Base-by-base conservation (phyloP, 2,888 invertebrate species). In the Rhagonycha fulva region DNA sequence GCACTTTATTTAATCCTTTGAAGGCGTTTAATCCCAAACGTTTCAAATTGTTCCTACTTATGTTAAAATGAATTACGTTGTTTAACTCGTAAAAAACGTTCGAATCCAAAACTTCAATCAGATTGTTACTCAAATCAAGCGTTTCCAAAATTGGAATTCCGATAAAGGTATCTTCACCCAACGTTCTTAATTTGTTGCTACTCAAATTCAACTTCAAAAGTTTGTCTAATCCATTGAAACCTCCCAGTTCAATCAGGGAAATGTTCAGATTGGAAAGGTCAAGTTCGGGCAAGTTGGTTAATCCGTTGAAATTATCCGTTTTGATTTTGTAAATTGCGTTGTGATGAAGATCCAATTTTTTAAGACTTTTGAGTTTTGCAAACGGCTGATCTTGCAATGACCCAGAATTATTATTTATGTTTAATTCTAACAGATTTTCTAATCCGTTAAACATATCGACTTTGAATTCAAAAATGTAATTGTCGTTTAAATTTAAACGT, bases 11-110 rank as follows among this genome's bases (percentile, higher is more conserved):
- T 66, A 87, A 81, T 9, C 87, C 87, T 19, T 86, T 81, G 19
- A 87, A 84, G 24, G 86, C 86, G 70, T 87, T 86, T 9, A 83
- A 84, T 77, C 86, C 83, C 19, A 89, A 79, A 1, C 71, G 77
- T 14, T 80, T 80, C 12, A 89, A 83, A 12, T n/a, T 32, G n/a
- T 68, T 68, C 7, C 9, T 26, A 12, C 14, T 68, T 9, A 68
- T 19, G 9, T 68, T 26, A 11, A 68, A 12, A 19, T 12, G 14
- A 11, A 28, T 30, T 28, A 68, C 68, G 14, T 68, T 32, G 4
- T 68, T 68, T 9, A 68, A 23, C 10, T 68, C 68, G 24, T 66
- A 66, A 26, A 66, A 66, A 23, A 66, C 19, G 9, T 66, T 66
- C 0, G 26, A 66, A 66, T 66, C 26, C 9, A 66, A 7, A 4